Evolutionary conservation across 2,888 invertebrate species (phyloP), one percentile per base, ranked within the genome.

Genomic region (Erpobdella octoculata): DNA sequence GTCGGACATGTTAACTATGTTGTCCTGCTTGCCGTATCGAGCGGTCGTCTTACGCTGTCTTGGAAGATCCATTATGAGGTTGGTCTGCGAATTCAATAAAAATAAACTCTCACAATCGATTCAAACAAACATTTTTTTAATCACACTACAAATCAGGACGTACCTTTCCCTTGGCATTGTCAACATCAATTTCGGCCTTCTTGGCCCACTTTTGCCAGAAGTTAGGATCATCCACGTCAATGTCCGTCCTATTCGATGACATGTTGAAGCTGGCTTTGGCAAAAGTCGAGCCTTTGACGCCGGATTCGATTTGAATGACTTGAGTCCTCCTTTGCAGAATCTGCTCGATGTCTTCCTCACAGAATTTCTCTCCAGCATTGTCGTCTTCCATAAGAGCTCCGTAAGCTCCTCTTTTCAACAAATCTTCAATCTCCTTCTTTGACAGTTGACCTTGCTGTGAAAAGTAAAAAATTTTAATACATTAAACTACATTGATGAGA

Each of bases 201-300:
- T 95, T 96, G 2, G 98, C 98, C 98, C 98, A 99, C 84, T 98
- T 99, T 80, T 94, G 95, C 98, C 98, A 99, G 84, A 99, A 99
- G 82, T 98, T 95, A 1, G 98, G 98, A 87, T 99, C 98, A 83
- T 98, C 93, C 74, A 98, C 91, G 80, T 95, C 95, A 78, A 99
- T 99, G 82, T 99, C 98, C 18, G 92, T 91, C 77, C 97, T 87
- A 84, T 94, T 97, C 74, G 91, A 91, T 18, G 92, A 89, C 61
- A 95, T 91, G 8, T 95, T 92, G 86, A 99, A 99, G 80, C 95
- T 94, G 4, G 98, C 85, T 80, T 86, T 86, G 25, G 85, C 82
- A 79, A 86, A 86, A 2, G 85, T 84, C 4, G 85, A 85, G 25
- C 83, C 82, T 72, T 83, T 83, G 37, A 80, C 84, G 71, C 93